phyloP scores from a whole-genome alignment of 2,888 invertebrate species.

The Ellobium chinense region DNA sequence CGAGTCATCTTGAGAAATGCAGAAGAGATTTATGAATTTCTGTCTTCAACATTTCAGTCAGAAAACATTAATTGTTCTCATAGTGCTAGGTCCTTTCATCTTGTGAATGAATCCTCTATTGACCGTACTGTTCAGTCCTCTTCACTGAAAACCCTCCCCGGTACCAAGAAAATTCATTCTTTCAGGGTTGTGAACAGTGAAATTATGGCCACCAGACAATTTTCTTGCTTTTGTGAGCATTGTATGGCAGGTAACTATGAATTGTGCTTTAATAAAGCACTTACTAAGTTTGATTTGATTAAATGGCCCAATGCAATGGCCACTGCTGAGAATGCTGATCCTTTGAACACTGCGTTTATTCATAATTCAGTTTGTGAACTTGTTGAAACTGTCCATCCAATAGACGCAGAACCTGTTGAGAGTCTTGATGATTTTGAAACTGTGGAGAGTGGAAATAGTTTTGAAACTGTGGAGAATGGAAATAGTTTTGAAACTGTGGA shows the following conservation, averaged over 20 bases:
- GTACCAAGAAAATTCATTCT: constrained; percentile 15
- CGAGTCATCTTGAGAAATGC: constrained; percentile 9
- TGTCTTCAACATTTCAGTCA: not conserved
- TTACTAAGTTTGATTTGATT: not conserved
- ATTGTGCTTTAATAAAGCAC: not conserved
- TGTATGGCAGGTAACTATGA: not conserved
- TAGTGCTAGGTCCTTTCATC: not conserved
- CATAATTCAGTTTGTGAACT: not conserved
- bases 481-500: no score
- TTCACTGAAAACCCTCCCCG: constrained; percentile 10
- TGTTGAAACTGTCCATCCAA: not conserved
- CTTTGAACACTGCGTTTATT: not conserved
- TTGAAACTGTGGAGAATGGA: not conserved
- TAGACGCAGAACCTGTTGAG: not conserved
- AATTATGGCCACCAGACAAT: constrained; percentile 2
- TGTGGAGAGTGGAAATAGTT: not conserved
- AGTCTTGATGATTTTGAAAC: not conserved
- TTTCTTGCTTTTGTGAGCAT: constrained; percentile 8
- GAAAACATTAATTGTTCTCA: not conserved
- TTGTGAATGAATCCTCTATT: not conserved
- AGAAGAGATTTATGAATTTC: not conserved
- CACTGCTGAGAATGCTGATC: not conserved
- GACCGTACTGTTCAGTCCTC: constrained; percentile 4
- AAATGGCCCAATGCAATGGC: constrained; percentile 14
- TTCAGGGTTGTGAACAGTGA: not conserved